These are phyloP conservation scores for Stenichneumon culpator DNA, from an alignment of 2,888 invertebrate species.

Conservation along the genomic window DNA sequence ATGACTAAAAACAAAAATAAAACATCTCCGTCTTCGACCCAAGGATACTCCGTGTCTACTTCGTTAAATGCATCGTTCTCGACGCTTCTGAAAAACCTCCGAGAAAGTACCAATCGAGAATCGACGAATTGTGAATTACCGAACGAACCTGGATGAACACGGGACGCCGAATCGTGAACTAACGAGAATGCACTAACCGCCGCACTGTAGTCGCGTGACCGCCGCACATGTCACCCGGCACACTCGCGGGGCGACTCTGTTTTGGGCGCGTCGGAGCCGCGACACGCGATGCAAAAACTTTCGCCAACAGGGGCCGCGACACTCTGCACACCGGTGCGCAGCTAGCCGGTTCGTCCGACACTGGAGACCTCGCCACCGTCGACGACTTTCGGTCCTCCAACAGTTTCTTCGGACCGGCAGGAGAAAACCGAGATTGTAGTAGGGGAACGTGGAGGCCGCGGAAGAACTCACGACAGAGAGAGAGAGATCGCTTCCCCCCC, in stretches of 20 bases:
- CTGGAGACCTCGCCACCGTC: slow-evolving; percentile 63
- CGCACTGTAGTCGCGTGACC: slow-evolving; percentile 61
- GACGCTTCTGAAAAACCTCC: background rate
- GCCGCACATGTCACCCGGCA: slow-evolving; percentile 63
- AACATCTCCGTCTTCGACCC: background rate
- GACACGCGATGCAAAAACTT: slow-evolving; percentile 34
- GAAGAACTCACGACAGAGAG: slow-evolving; percentile 38
- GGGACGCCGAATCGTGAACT: slow-evolving; percentile 52
- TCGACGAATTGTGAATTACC: slow-evolving; percentile 46
- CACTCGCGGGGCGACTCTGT: slow-evolving; percentile 38
- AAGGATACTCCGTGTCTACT: background rate
- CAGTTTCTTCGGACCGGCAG: slow-evolving; percentile 57
- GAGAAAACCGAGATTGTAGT: slow-evolving; percentile 46
- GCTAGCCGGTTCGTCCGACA: slow-evolving; percentile 71
- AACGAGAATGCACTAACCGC: slow-evolving; percentile 53
- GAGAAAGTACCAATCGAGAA: background rate
- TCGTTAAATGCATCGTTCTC: background rate
- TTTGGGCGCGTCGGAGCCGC: slow-evolving; percentile 48
- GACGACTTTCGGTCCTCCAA: slow-evolving; percentile 65
- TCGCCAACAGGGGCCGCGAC: slow-evolving; percentile 29
- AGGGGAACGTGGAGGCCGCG: slow-evolving; percentile 48
- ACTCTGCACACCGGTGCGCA: slow-evolving; percentile 64
- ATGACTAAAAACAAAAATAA: slow-evolving; percentile 43
- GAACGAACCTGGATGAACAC: slow-evolving; percentile 66
- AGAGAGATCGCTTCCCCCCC: slow-evolving; percentile 23